Evolutionary conservation across 2,888 invertebrate species (phyloP).

Genomic region (Thecocarcelia acutangulata): DNA sequence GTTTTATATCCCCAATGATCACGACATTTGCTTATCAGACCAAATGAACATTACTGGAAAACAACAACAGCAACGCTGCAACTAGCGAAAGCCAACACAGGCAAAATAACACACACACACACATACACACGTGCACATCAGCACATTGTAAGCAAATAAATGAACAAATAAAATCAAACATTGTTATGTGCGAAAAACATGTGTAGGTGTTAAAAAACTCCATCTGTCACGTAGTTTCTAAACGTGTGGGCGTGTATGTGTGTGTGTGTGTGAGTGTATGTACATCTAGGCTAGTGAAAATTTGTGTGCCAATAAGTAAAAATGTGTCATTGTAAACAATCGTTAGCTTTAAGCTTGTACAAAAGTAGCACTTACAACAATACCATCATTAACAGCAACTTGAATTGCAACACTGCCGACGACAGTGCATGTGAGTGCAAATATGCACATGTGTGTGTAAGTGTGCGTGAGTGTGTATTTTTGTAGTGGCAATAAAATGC

Average conservation of each 20-base stretch:
- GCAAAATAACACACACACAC: too few species aligned
- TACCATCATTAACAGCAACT: neutral
- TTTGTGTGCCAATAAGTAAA: neutral
- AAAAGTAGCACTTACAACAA: slow-evolving; percentile 18
- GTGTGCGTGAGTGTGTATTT: neutral
- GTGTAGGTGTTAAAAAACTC: neutral
- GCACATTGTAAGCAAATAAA: too few species aligned
- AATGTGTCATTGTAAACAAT: slow-evolving; percentile 17
- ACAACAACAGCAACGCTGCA: slow-evolving; percentile 12
- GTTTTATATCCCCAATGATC: slow-evolving; percentile 27
- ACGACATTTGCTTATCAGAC: slow-evolving; percentile 20
- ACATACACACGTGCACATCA: too few species aligned
- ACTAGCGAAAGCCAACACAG: neutral
- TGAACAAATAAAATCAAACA: neutral
- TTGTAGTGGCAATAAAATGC: slow-evolving; percentile 18
- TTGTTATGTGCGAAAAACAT: neutral
- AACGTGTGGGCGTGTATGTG: neutral
- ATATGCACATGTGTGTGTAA: neutral
- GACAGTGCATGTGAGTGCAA: neutral
- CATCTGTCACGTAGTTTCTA: too few species aligned
- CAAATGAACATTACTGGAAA: slow-evolving; percentile 18
- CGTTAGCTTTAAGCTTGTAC: slow-evolving; percentile 10
- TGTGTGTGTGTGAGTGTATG: neutral
- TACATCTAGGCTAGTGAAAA: neutral
- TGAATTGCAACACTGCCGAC: neutral